These are phyloP conservation scores for Diplodus puntazzo DNA, from an alignment of 2,797 vertebrate genomes.

Conservation along the genomic window DNA sequence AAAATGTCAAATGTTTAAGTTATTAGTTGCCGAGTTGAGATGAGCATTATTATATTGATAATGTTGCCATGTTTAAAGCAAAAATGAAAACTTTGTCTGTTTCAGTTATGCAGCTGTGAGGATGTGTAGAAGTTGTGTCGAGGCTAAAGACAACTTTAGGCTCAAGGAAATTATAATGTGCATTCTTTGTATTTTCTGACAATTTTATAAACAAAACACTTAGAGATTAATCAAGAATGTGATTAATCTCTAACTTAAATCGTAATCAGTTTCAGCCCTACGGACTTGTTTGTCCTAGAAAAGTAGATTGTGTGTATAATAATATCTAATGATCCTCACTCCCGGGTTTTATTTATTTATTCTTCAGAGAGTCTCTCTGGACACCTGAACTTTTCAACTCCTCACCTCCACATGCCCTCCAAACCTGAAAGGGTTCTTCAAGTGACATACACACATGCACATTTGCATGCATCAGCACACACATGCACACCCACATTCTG, in stretches of 20 bases:
- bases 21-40: neutral
- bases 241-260: neutral
- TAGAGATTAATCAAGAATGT: neutral
- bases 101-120: no score
- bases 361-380: neutral
- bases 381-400: constrained; percentile 85
- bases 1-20: neutral
- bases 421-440: constrained; percentile 54
- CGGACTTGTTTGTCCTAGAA: neutral
- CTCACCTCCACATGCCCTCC: constrained; percentile 73
- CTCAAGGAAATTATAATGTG: neutral
- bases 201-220: neutral
- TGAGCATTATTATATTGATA: no score
- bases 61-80: no score
- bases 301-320: neutral
- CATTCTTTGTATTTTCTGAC: neutral
- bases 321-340: no score
- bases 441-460: constrained; percentile 31
- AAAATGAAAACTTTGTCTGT: no score
- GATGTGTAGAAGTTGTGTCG: no score
- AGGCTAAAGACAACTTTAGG: neutral
- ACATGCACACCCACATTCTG: neutral
- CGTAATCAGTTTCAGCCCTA: neutral
- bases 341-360: neutral
- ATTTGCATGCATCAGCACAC: constrained; percentile 4